Base-by-base conservation (phyloP, 2,888 invertebrate species). In the Ligdia adustata region DNA sequence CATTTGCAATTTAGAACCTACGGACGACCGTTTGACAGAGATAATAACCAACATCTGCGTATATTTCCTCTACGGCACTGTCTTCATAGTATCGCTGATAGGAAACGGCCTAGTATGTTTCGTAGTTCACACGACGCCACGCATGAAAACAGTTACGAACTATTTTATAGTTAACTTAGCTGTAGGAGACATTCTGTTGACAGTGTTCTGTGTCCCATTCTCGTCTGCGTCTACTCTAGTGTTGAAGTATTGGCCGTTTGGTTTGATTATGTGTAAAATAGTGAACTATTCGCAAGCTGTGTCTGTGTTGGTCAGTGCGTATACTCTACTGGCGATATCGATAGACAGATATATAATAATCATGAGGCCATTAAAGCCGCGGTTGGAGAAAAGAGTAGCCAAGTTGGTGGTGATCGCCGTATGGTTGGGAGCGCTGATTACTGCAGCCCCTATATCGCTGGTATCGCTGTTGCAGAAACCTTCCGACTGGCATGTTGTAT, bases 111-210 rank as follows among this genome's bases (percentile, higher is more conserved):
- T 95, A 33, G 97, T 98, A 12, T 97, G 97, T 77, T 97, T 95
- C 77, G 95, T 97, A 13, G 97, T 98, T 0, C 91, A 95, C 57
- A 93, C 94, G 2, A 95, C 95, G 7, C 95, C 96, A 0, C 92
- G 96, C 24, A 97, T 98, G 97, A 93, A 95, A 65, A 97, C 97
- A 0, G 97, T 98, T 1, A 98, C 98, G 27, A 98, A 98, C 80
- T 96, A 93, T 80, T 97, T 98, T 79, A 96, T 98, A 70, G 95
- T 96, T 72, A 96, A 96, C 79, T 88, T 98, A 57, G 97, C 98
- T 0, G 91, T 97, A 24, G 96, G 98, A 24, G 98, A 98, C 75
- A 94, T 98, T 50, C 84, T 98, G 44, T 97, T 98, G 94, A 95
- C 97, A 0, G 72, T 96, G 13, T 95, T 98, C 67, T 98, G 98